Evolutionary conservation across 2,797 vertebrate genomes (phyloP).

Genomic region (Tinamus major): DNA sequence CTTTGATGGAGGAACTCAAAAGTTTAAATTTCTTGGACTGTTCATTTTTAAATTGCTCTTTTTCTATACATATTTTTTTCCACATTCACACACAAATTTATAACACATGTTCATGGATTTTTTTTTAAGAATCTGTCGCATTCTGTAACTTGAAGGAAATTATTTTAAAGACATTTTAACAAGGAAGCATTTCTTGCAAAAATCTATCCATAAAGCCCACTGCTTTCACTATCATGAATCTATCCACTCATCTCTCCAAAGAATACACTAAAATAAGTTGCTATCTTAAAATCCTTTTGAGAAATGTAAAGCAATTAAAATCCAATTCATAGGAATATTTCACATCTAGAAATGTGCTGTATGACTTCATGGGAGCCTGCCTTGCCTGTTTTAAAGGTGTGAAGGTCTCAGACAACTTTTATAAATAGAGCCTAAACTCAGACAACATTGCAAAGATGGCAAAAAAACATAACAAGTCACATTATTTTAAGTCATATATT

Average conservation of each 20-base stretch:
- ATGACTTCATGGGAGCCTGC: neutral
- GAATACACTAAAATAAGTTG: neutral
- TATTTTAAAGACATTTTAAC: constrained; percentile 36
- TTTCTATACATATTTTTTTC: neutral
- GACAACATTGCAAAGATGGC: neutral
- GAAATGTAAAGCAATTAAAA: neutral
- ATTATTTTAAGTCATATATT: neutral
- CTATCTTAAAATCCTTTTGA: neutral
- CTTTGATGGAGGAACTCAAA: neutral
- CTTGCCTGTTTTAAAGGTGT: neutral
- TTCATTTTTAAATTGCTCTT: neutral
- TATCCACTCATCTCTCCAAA: neutral
- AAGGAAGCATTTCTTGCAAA: constrained; percentile 36
- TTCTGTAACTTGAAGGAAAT: constrained; percentile 7
- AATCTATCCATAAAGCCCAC: neutral
- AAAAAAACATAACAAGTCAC: neutral
- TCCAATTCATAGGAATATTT: neutral
- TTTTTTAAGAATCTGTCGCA: constrained; percentile 6
- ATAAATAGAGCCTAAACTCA: neutral
- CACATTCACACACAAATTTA: neutral
- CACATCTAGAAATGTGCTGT: neutral
- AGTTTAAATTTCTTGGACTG: neutral
- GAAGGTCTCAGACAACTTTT: neutral
- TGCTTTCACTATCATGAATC: neutral
- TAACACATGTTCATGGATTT: neutral